Evolutionary conservation across 2,888 invertebrate species (phyloP).

Genomic region (Oscheius sp.): DNA sequence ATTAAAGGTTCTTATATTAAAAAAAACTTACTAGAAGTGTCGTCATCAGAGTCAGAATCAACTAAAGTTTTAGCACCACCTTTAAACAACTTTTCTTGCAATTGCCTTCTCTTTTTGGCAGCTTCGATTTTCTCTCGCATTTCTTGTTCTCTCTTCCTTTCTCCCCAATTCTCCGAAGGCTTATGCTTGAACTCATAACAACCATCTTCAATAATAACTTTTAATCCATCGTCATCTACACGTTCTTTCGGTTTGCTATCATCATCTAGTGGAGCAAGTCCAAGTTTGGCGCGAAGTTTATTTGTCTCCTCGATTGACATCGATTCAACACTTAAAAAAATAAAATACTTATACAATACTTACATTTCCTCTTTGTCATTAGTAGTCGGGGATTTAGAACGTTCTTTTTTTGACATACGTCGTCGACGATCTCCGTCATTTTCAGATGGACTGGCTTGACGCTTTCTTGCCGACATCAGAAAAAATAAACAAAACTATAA

Average conservation of each 20-base stretch:
- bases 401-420: no score
- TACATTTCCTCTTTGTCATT: conserved; percentile 4
- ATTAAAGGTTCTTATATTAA: neutral
- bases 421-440: no score
- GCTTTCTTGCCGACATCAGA: no score
- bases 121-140: conserved; percentile 82
- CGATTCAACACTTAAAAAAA: conserved; percentile 44
- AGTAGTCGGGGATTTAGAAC: no score
- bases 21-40: conserved; percentile 30
- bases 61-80: conserved; percentile 57
- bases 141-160: conserved; percentile 82
- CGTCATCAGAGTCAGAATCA: conserved; percentile 58
- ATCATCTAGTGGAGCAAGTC: conserved; percentile 87
- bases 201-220: conserved; percentile 73
- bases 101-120: conserved; percentile 82
- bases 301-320: conserved; percentile 69
- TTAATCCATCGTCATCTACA: conserved; percentile 67
- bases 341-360: neutral
- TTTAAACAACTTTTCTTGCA: conserved; percentile 75
- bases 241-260: conserved; percentile 44
- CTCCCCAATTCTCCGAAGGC: conserved; percentile 73
- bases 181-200: conserved; percentile 72
- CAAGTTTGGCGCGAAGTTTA: conserved; percentile 87
- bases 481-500: no score
- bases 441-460: no score